Evolutionary conservation across 2,113 vertebrate species (phyloP), one percentile per base, ranked within the genome.

Genomic region (Lagopus muta): DNA sequence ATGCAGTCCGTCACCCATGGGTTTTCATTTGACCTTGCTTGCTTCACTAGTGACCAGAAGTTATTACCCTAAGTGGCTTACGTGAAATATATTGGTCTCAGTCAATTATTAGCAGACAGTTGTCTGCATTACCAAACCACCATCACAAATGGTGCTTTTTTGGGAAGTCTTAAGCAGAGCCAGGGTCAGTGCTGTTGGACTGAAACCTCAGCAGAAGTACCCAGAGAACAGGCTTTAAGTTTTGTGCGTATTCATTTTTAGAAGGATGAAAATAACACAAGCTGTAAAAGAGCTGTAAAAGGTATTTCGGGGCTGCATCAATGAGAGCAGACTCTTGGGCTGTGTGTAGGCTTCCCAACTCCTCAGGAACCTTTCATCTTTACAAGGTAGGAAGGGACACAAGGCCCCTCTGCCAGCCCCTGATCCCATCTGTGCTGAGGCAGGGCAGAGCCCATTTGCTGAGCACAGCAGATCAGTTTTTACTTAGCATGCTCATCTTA

Each of bases 71-170:
- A 96, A 96, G 80, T 93, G 90, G 86, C 89, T 94, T 92, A 95
- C 0, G 36, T 90, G 93, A 93, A 90, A 95, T 95, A 80, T 93
- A 92, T 95, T 96, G 88, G 93, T 88, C 92, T 94, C 93, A 88
- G 95, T 92, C 95, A 92, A 93, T 95, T 97, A 93, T 88, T 50
- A 90, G 95, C 76, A 95, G 95, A 95, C 95, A 91, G 94, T 82
- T 88, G 94, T 97, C 93, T 97, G 90, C 95, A 70, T 78, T 76
- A 90, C 82, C 89, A 96, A 95, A 97, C 93, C 94, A 73, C 92
- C 81, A 62, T 90, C 76, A 89, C 76, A 94, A 93, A 84, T 78
- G 54, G 57, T 86, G 88, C 82, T 88, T 96, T 96, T 96, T 96
- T 65, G 78, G 96, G 84, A 94, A 91, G 38, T 71, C 75, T 83